phyloP scores from a whole-genome alignment of 2,797 vertebrate genomes.

The Acanthurus tractus region DNA sequence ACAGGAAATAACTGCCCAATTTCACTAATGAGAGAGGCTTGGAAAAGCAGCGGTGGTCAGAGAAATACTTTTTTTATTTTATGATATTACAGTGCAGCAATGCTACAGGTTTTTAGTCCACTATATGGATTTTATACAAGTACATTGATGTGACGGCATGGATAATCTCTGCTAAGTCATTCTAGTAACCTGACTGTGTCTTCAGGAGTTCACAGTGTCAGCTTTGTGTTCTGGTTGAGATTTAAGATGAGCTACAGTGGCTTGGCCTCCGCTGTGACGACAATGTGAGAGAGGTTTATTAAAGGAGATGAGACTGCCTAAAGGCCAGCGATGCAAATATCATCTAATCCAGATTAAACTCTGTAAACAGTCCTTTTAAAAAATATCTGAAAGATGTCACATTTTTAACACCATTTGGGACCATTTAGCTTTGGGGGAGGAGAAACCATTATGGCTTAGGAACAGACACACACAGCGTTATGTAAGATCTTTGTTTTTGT shows the following conservation, averaged over 20 bases:
- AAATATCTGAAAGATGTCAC: conserved; percentile 27
- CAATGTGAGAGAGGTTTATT: conserved; percentile 28
- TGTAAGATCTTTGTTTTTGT: conserved; percentile 29
- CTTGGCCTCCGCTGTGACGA: conserved; percentile 16
- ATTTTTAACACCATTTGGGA: conserved; percentile 16
- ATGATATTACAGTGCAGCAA: not conserved
- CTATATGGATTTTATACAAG: not conserved
- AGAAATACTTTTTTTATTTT: conserved; percentile 33
- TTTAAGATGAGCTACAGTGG: not conserved
- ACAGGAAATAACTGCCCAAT: conserved; percentile 65
- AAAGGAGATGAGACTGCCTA: conserved; percentile 21
- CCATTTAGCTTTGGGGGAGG: not conserved
- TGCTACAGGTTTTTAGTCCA: not conserved
- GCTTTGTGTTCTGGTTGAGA: conserved; percentile 14
- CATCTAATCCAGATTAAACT: conserved; percentile 67
- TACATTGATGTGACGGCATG: not conserved
- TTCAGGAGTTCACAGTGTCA: conserved; percentile 22
- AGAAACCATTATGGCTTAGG: not conserved
- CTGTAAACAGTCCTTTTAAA: conserved; percentile 46
- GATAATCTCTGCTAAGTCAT: conserved; percentile 17
- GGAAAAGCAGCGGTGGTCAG: conserved; percentile 20
- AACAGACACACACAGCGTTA: conserved; percentile 13
- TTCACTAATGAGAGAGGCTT: conserved; percentile 69
- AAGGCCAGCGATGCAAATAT: conserved; percentile 50
- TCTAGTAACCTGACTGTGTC: conserved; percentile 1